phyloP scores from a whole-genome alignment of 2,888 invertebrate species.

The Pyrgus malvae region DNA sequence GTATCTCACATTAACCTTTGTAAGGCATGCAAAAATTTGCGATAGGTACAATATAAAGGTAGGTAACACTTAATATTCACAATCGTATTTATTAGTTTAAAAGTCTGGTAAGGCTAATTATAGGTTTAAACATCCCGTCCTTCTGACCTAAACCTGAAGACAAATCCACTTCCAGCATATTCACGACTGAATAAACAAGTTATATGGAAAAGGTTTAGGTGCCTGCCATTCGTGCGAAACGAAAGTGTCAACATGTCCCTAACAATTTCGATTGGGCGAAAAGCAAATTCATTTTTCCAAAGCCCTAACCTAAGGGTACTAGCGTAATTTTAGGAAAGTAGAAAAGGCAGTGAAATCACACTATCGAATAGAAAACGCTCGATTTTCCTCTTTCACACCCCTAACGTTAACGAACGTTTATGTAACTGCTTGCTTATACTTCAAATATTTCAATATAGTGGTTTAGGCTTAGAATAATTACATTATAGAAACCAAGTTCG shows the following conservation, averaged over 20 bases:
- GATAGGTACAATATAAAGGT: no score
- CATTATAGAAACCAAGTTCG: no score
- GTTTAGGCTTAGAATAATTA: no score
- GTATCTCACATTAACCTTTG: no score
- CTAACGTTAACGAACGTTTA: not conserved
- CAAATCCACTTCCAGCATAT: not conserved
- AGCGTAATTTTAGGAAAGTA: not conserved
- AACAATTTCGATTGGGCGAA: not conserved
- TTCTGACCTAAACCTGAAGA: not conserved
- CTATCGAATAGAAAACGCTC: slow-evolving; percentile 7
- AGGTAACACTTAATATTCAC: no score
- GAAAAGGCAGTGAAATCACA: slow-evolving; percentile 1
- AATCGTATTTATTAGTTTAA: no score
- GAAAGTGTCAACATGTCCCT: not conserved
- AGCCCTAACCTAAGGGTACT: not conserved
- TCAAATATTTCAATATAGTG: no score
- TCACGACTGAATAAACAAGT: not conserved
- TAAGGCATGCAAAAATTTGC: no score
- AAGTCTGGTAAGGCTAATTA: no score
- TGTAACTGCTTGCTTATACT: no score
- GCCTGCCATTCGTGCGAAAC: not conserved
- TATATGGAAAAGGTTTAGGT: not conserved
- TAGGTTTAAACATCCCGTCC: no score
- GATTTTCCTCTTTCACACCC: slow-evolving; percentile 1
- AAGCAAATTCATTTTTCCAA: slow-evolving; percentile 7